Evolutionary conservation across 2,888 invertebrate genomes (phyloP).

Genomic region (Tachina lurida): DNA sequence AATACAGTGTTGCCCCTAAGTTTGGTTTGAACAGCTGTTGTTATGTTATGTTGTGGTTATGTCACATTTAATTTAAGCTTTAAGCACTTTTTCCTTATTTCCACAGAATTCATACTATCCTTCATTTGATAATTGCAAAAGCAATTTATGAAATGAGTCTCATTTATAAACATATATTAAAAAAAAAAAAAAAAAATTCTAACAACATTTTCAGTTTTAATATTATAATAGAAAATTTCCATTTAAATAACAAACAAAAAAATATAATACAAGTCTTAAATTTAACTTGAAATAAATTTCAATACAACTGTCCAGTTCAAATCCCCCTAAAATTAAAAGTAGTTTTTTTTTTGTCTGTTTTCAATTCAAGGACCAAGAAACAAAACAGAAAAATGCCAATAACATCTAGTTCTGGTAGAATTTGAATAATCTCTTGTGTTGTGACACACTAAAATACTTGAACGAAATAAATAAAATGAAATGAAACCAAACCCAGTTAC

Average conservation of each 20-base stretch:
- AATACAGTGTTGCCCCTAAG: no score
- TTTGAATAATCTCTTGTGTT: conserved; percentile 56
- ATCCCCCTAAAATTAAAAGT: conserved; percentile 5
- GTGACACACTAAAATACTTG: conserved; percentile 56
- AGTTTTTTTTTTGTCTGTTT: background rate
- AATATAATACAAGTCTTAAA: background rate
- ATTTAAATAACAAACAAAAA: background rate
- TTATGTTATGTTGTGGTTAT: no score
- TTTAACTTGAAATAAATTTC: conserved; percentile 15
- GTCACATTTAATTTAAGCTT: no score
- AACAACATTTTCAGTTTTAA: background rate
- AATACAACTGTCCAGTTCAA: conserved; percentile 18
- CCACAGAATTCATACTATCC: no score
- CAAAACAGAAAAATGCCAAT: conserved; percentile 44
- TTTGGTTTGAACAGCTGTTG: no score
- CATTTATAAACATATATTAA: no score
- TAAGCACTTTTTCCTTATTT: no score
- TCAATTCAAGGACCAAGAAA: conserved; percentile 32
- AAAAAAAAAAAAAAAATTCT: no score
- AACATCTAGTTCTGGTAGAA: conserved; percentile 32
- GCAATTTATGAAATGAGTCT: no score
- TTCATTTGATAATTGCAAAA: no score
- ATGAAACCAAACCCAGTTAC: conserved; percentile 23
- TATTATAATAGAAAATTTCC: background rate
- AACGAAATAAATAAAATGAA: conserved; percentile 37